These are phyloP conservation scores for Raja brachyura DNA, from an alignment of 2,113 vertebrate species.

Conservation along the genomic window DNA sequence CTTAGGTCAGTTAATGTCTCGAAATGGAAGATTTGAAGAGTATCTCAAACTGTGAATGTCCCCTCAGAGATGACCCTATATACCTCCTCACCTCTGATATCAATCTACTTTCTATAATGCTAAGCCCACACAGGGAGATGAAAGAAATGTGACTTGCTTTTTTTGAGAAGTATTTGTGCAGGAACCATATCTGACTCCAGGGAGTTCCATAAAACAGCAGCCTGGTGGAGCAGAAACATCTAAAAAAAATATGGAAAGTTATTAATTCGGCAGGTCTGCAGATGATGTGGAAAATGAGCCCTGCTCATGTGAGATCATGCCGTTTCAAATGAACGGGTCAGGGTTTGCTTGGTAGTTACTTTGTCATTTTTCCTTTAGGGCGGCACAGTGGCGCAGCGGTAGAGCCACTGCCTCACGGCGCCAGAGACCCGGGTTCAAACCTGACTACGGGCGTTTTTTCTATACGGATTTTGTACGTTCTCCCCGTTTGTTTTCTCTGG, in stretches of 20 bases:
- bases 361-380: not conserved
- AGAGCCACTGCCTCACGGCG: no score
- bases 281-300: not conserved
- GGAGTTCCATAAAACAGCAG: conserved; percentile 1
- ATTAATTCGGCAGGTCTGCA: not conserved
- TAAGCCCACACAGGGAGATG: not conserved
- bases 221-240: not conserved
- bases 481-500: no score
- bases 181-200: not conserved
- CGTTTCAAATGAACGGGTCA: not conserved
- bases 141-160: not conserved
- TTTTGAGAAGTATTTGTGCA: not conserved
- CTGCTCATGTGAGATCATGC: not conserved
- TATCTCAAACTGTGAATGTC: not conserved
- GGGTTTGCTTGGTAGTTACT: not conserved
- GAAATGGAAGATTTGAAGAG: not conserved
- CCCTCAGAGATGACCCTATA: not conserved
- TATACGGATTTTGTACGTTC: no score
- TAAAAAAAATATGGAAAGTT: conserved; percentile 5
- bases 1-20: not conserved
- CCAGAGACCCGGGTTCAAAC: no score
- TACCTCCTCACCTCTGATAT: not conserved
- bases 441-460: no score
- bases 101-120: not conserved
- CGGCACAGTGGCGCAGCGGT: no score